These are phyloP conservation scores for Chrysoperla carnea DNA, from an alignment of 1,140 invertebrate genomes.

Conservation along the genomic window DNA sequence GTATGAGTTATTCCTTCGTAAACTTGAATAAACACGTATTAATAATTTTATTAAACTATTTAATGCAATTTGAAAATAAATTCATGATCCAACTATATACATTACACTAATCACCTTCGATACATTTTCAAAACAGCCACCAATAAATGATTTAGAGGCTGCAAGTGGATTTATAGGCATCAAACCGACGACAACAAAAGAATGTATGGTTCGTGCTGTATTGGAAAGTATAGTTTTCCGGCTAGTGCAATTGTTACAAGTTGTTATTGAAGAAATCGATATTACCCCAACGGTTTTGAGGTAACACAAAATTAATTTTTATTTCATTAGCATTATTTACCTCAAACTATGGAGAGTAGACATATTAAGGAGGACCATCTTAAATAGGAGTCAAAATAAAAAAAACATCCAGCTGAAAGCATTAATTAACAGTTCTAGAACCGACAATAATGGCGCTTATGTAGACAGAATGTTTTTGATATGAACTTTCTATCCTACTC, in stretches of 20 bases:
- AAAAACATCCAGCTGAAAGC: too few species aligned
- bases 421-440: too few species aligned
- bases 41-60: too few species aligned
- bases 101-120: background rate
- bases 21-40: too few species aligned
- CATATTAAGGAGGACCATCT: background rate
- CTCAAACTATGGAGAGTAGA: background rate
- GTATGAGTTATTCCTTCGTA: too few species aligned
- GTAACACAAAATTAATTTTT: conserved; percentile 25
- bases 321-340: conserved; percentile 1
- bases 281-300: conserved; percentile 32
- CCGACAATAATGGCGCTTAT: too few species aligned
- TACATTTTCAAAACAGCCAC: conserved; percentile 39
- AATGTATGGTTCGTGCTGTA: conserved; percentile 65
- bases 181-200: conserved; percentile 55
- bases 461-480: too few species aligned
- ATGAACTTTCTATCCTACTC: too few species aligned
- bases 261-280: conserved; percentile 44
- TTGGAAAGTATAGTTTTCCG: conserved; percentile 79
- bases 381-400: too few species aligned
- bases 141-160: conserved; percentile 70
- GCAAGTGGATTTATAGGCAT: conserved; percentile 73
- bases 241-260: conserved; percentile 54
- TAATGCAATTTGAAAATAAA: too few species aligned
- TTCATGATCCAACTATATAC: background rate